These are phyloP conservation scores for Rhabdomys dilectus DNA, from an alignment of 2,113 vertebrate genomes.

Conservation along the genomic window DNA sequence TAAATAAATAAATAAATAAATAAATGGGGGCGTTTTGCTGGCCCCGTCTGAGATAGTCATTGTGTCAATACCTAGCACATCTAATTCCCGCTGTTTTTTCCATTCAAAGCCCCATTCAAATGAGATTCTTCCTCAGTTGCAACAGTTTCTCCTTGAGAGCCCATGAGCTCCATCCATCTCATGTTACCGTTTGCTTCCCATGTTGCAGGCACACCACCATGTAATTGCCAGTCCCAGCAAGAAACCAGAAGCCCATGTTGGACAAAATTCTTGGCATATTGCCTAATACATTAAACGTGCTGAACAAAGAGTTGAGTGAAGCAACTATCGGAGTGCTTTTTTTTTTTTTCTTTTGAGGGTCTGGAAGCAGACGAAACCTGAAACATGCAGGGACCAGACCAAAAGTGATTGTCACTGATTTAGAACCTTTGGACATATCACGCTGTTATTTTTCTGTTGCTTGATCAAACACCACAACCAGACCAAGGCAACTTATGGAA, in stretches of 20 bases:
- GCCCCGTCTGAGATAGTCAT: not conserved
- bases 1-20: too few species aligned
- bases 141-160: not conserved
- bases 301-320: not conserved
- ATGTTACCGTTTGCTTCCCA: not conserved
- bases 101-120: not conserved
- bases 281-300: not conserved
- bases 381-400: not conserved
- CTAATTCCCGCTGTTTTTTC: not conserved
- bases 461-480: not conserved
- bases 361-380: not conserved
- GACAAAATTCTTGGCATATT: slow-evolving; percentile 12
- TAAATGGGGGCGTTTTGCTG: not conserved
- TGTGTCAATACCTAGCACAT: not conserved
- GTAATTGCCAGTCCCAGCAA: slow-evolving; percentile 5
- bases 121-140: not conserved
- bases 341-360: too few species aligned
- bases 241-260: not conserved
- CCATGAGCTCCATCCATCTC: not conserved
- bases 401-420: not conserved
- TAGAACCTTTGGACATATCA: not conserved
- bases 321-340: not conserved
- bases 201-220: not conserved
- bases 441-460: not conserved
- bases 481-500: not conserved